Percentiles rank a stretch among this genome's conserved stretches.
Conservation (phyloP, 2,797 vertebrate species). For the Lycodopsis pacificus region DNA sequence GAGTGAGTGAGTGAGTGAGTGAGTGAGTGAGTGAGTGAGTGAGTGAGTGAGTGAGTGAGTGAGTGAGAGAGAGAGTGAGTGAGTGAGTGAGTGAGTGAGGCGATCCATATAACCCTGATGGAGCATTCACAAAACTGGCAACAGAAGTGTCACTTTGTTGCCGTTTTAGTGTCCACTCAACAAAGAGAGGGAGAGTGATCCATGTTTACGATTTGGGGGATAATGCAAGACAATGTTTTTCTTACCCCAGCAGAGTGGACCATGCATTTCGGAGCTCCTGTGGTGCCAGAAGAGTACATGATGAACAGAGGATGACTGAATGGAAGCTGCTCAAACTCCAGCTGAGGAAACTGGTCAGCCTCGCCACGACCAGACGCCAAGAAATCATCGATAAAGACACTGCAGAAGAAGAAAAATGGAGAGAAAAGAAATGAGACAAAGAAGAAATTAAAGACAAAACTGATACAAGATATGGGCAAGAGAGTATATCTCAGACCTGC, state of each 20-base stretch:
- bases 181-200: background rate
- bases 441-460: background rate
- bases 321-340: conserved; percentile 97
- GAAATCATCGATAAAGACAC: conserved; percentile 94
- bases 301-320: conserved; percentile 95
- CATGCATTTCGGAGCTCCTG: conserved; percentile 97
- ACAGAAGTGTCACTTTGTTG: conserved; percentile 10
- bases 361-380: conserved; percentile 84
- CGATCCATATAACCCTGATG: background rate
- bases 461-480: too few relatives aligned
- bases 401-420: conserved; percentile 56
- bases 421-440: background rate
- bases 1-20: background rate
- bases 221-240: conserved; percentile 23
- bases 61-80: conserved; percentile 2
- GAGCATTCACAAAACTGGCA: conserved; percentile 14
- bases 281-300: conserved; percentile 97
- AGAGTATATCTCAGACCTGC: too few relatives aligned
- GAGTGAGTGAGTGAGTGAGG: background rate
- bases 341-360: conserved; percentile 90
- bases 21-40: background rate
- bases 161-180: background rate
- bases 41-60: conserved; percentile 2
- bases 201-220: background rate
- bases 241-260: conserved; percentile 97